Evolutionary conservation across 2,888 invertebrate genomes (phyloP).

Genomic region (Sphaerolaimus hirsutus): DNA sequence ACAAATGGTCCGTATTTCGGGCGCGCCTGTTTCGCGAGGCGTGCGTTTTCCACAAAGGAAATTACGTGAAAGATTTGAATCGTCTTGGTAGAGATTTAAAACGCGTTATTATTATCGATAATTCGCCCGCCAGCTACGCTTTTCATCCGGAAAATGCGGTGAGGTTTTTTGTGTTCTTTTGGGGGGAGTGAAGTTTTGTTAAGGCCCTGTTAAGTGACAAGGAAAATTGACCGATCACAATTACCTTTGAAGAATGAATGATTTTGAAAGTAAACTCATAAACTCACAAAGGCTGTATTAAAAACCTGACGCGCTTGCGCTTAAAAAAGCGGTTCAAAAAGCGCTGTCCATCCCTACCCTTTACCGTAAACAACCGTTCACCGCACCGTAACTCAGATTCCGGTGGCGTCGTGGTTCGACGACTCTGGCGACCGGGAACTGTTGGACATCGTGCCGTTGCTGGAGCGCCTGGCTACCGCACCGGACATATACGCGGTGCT

Average conservation of each 20-base stretch:
- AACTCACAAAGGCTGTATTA: too few relatives aligned
- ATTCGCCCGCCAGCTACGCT: slow-evolving; percentile 97
- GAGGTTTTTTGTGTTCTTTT: slow-evolving; percentile 31
- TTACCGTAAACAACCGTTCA: too few relatives aligned
- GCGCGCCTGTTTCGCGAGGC: slow-evolving; percentile 85
- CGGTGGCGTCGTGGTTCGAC: slow-evolving; percentile 98
- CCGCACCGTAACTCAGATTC: slow-evolving; percentile 39
- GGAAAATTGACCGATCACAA: too few relatives aligned
- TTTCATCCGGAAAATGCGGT: slow-evolving; percentile 99
- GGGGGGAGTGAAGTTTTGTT: too few relatives aligned
- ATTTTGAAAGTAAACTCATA: too few relatives aligned
- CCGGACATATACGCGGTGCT: slow-evolving; percentile 46
- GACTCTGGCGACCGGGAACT: slow-evolving; percentile 91
- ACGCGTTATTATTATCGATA: slow-evolving; percentile 91
- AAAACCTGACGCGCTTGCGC: too few relatives aligned
- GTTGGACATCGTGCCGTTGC: slow-evolving; percentile 82
- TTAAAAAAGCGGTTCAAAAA: too few relatives aligned
- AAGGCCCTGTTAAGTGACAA: too few relatives aligned
- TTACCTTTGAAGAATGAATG: too few relatives aligned
- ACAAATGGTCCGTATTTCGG: slow-evolving; percentile 69
- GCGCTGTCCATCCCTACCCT: too few relatives aligned
- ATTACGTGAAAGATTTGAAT: slow-evolving; percentile 98
- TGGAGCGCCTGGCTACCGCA: slow-evolving; percentile 83
- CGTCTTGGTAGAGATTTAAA: slow-evolving; percentile 82
- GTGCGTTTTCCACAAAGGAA: slow-evolving; percentile 96